These are phyloP conservation scores for Pogonomyrmex barbatus DNA, from an alignment of 1,140 invertebrate genomes.

Conservation along the genomic window DNA sequence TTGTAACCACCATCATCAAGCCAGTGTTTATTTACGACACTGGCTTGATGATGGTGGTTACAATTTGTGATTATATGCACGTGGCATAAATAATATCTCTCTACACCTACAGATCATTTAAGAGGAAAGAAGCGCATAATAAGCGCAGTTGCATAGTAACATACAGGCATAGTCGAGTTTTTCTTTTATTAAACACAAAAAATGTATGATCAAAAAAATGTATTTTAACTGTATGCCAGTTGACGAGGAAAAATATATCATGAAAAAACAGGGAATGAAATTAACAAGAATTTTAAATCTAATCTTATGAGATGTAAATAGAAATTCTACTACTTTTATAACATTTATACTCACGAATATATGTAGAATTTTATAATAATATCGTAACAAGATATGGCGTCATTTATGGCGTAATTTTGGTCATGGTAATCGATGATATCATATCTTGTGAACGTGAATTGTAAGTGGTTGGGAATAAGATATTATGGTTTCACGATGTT, in stretches of 20 bases:
- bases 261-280: neutral
- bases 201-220: neutral
- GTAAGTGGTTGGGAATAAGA: slow-evolving; percentile 3
- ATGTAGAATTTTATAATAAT: neutral
- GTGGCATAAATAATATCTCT: slow-evolving; percentile 11
- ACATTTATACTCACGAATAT: neutral
- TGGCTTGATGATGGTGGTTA: too few species aligned
- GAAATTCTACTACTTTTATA: neutral
- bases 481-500: slow-evolving; percentile 12
- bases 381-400: slow-evolving; percentile 12
- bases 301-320: neutral
- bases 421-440: slow-evolving; percentile 71
- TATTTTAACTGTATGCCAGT: neutral
- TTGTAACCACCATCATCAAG: neutral
- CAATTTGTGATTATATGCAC: too few species aligned
- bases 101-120: neutral
- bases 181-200: neutral
- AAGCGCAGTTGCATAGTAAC: neutral
- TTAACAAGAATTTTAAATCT: neutral
- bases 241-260: neutral
- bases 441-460: slow-evolving; percentile 46
- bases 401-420: slow-evolving; percentile 32
- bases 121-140: neutral
- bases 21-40: neutral
- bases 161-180: neutral